These are phyloP conservation scores for Propithecus coquereli DNA, from an alignment of 2,113 vertebrate genomes.

Conservation along the genomic window DNA sequence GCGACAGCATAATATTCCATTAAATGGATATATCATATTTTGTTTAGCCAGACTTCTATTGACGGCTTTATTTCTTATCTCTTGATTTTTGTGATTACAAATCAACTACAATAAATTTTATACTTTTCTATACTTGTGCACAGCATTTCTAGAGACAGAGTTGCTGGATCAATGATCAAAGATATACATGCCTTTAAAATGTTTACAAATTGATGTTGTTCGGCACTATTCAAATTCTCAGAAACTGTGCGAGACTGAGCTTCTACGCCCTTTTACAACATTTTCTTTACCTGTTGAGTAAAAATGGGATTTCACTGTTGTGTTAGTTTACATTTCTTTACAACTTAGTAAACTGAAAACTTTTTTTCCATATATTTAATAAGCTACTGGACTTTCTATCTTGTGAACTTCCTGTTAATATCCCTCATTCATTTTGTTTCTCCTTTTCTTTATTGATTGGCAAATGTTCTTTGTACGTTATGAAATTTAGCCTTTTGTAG, in stretches of 20 bases:
- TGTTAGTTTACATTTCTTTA: background rate
- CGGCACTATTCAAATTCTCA: background rate
- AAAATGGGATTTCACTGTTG: background rate
- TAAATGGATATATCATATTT: background rate
- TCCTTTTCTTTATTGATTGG: background rate
- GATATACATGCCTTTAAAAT: background rate
- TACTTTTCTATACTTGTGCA: background rate
- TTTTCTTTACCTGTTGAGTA: background rate
- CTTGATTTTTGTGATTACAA: background rate
- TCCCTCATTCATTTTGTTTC: background rate
- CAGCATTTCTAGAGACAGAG: background rate
- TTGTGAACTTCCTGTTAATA: background rate
- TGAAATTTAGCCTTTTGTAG: background rate
- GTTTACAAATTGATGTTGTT: background rate
- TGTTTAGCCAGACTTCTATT: background rate
- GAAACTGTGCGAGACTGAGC: background rate
- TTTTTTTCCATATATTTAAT: background rate
- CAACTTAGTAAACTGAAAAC: background rate
- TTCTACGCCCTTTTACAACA: background rate
- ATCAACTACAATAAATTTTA: background rate
- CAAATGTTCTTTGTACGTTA: background rate
- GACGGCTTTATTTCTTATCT: background rate
- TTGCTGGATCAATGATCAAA: background rate
- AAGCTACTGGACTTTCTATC: background rate
- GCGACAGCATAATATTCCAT: background rate